Conservation (phyloP, 2,888 invertebrate genomes). For the Cacoxenus indagator region DNA sequence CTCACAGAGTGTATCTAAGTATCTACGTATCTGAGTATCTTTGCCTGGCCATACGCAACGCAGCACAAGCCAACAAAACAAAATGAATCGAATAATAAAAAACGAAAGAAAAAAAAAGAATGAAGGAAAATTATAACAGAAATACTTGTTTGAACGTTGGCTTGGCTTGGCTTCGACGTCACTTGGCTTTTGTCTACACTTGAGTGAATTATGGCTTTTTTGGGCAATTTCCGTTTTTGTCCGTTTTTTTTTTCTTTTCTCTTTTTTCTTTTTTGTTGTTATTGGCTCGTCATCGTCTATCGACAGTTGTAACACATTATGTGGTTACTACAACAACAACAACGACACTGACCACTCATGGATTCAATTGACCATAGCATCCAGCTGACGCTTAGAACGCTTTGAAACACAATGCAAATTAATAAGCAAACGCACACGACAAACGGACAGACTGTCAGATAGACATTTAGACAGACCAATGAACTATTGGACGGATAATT, state of each 20-base stretch:
- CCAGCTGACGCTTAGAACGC: constrained; percentile 53
- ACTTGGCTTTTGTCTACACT: constrained; percentile 56
- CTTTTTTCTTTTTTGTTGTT: constrained; percentile 38
- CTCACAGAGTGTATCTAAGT: constrained; percentile 44
- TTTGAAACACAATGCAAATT: constrained; percentile 5
- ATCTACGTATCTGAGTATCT: not conserved
- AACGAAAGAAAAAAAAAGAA: not conserved
- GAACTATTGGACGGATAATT: not conserved
- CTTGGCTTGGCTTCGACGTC: constrained; percentile 51
- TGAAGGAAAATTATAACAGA: constrained; percentile 2
- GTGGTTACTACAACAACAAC: constrained; percentile 57
- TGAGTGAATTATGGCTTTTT: constrained; percentile 62
- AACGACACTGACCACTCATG: constrained; percentile 60
- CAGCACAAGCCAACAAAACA: not conserved
- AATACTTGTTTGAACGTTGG: constrained; percentile 29
- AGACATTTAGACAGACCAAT: not conserved
- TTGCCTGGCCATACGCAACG: constrained; percentile 1
- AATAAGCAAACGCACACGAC: not conserved
- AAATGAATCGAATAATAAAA: not conserved
- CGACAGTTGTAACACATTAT: constrained; percentile 60
- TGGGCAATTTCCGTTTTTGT: constrained; percentile 52
- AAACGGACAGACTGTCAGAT: not conserved
- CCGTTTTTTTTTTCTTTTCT: constrained; percentile 34
- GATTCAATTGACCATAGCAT: constrained; percentile 59
- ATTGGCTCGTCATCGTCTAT: not conserved